These are phyloP conservation scores for Gadus chalcogrammus DNA, from an alignment of 2,113 vertebrate species.

Conservation along the genomic window DNA sequence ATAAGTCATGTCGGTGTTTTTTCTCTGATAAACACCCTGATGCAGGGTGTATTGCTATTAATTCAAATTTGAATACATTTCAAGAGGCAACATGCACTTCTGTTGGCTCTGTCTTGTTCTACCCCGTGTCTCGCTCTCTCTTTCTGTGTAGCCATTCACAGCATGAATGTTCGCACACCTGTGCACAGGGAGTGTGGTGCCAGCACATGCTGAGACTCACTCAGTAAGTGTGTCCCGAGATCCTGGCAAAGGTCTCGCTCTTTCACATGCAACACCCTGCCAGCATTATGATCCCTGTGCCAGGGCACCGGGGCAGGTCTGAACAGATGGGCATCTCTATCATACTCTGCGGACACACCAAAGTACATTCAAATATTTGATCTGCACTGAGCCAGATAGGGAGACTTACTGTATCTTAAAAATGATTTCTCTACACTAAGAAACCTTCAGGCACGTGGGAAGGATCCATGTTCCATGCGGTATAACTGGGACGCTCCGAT, in stretches of 20 bases:
- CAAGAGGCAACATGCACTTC: too few species aligned
- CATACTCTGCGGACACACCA: too few species aligned
- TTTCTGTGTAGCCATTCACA: neutral
- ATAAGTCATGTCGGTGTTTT: too few species aligned
- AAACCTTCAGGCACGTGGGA: constrained; percentile 29
- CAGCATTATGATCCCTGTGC: constrained; percentile 39
- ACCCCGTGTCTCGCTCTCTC: constrained; percentile 2
- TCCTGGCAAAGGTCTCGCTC: constrained; percentile 26
- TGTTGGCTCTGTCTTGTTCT: too few species aligned
- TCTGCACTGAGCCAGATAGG: constrained; percentile 12
- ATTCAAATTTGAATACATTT: too few species aligned
- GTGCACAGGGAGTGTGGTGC: constrained; percentile 4
- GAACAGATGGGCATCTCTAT: constrained; percentile 39
- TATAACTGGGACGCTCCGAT: neutral
- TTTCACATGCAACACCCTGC: constrained; percentile 46
- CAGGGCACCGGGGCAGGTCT: constrained; percentile 17
- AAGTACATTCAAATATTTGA: constrained; percentile 33
- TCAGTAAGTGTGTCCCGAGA: constrained; percentile 15
- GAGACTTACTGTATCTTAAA: constrained; percentile 19
- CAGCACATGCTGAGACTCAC: constrained; percentile 6
- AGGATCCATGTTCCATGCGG: constrained; percentile 1
- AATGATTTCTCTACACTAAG: neutral
- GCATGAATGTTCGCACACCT: constrained; percentile 11
- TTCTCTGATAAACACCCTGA: too few species aligned
- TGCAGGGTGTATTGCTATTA: too few species aligned